Conservation (phyloP, 2,797 vertebrate species). For the Cichlasoma orientale region DNA sequence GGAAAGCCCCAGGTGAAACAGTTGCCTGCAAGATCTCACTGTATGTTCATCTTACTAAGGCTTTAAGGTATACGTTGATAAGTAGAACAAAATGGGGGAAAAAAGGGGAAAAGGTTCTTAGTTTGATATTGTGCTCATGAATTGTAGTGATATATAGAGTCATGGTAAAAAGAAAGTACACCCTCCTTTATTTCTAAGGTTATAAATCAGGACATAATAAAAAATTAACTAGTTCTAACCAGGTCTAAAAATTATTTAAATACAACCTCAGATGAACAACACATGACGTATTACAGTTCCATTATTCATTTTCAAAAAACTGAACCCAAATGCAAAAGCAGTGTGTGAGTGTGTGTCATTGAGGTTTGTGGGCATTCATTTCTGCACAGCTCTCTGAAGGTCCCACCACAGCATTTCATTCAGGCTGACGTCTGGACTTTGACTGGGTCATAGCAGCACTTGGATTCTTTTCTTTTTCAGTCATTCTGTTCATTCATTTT, state of each 20-base stretch:
- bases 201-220: background rate
- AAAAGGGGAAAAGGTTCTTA: background rate
- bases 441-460: background rate
- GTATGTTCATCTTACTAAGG: background rate
- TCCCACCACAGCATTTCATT: background rate
- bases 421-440: background rate
- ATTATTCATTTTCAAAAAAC: background rate
- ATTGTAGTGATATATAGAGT: background rate
- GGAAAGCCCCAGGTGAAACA: constrained; percentile 26
- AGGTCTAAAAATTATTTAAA: background rate
- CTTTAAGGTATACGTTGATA: constrained; percentile 10
- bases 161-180: background rate
- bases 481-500: background rate
- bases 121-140: background rate
- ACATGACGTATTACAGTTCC: background rate
- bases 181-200: background rate
- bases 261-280: background rate
- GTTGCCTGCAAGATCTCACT: constrained; percentile 21
- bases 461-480: background rate
- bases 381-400: background rate
- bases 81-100: background rate
- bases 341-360: background rate
- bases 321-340: background rate
- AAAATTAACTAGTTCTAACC: background rate
- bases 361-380: background rate